Percentiles rank a stretch among this genome's conserved stretches.
Conservation (phyloP, 2,797 vertebrate genomes). For the Synanceia verrucosa region DNA sequence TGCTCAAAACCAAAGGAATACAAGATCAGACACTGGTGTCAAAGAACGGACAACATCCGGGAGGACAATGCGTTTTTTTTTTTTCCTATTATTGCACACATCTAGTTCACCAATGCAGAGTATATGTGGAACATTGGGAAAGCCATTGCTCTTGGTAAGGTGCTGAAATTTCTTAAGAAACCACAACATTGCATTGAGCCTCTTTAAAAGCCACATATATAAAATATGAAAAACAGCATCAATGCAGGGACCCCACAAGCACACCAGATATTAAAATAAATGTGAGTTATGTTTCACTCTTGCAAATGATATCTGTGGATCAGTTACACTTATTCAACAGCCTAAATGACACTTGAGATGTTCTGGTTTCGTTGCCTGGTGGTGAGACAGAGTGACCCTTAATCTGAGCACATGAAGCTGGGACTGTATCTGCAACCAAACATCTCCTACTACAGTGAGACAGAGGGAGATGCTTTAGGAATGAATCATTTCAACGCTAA, state of each 20-base stretch:
- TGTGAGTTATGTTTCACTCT: conserved; percentile 56
- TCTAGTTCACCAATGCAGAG: conserved; percentile 70
- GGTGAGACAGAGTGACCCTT: conserved; percentile 26
- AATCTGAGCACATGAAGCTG: conserved; percentile 22
- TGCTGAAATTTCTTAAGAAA: conserved; percentile 69
- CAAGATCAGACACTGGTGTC: conserved; percentile 54
- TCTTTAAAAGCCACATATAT: conserved; percentile 71
- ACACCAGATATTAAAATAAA: conserved; percentile 67
- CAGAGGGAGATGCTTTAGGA: conserved; percentile 34
- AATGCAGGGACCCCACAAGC: conserved; percentile 60
- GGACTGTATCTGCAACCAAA: conserved; percentile 10
- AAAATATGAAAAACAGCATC: conserved; percentile 53
- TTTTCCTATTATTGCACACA: conserved; percentile 80
- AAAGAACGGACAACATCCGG: conserved; percentile 55
- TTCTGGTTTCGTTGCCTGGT: conserved; percentile 15
- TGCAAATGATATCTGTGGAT: conserved; percentile 36
- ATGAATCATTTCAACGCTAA: conserved; percentile 21
- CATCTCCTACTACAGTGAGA: conserved; percentile 9
- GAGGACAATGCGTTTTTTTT: conserved; percentile 54
- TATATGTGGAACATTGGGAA: conserved; percentile 68
- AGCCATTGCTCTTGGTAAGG: conserved; percentile 74
- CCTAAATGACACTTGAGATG: conserved; percentile 26
- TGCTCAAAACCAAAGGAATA: conserved; percentile 64
- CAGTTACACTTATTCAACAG: conserved; percentile 49
- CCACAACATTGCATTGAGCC: conserved; percentile 68